phyloP scores from a whole-genome alignment of 2,888 invertebrate species.

The Pristionchus japonicus region DNA sequence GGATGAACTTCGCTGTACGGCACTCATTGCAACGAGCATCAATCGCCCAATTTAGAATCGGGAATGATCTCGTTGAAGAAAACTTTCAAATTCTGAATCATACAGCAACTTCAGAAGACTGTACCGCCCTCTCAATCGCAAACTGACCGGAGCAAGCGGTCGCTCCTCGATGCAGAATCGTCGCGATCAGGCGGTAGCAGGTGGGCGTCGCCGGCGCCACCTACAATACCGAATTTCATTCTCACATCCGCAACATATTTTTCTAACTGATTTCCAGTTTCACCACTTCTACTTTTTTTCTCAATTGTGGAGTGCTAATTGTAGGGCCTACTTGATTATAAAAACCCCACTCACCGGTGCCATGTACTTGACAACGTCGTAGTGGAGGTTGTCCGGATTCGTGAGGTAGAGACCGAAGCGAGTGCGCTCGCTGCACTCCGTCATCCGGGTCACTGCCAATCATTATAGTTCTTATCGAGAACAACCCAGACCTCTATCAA shows the following conservation, averaged over 20 bases:
- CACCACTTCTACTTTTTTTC: background rate
- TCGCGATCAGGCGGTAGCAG: background rate
- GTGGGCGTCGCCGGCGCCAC: background rate
- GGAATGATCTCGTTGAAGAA: too few species aligned
- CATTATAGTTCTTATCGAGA: too few species aligned
- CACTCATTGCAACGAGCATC: too few species aligned
- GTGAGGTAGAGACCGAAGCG: constrained; percentile 36
- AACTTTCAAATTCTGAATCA: too few species aligned
- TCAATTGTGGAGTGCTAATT: too few species aligned
- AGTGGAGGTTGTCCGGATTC: background rate
- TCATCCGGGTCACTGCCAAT: constrained; percentile 3
- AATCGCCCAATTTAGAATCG: too few species aligned
- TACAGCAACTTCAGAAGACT: too few species aligned
- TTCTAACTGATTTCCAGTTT: background rate
- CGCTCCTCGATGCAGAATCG: background rate
- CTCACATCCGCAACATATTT: background rate
- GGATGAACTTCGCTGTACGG: too few species aligned
- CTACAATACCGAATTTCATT: background rate
- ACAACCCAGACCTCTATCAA: too few species aligned
- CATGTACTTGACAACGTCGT: constrained; percentile 18
- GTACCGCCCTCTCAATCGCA: background rate
- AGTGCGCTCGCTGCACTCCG: background rate
- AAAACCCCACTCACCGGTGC: background rate
- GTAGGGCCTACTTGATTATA: too few species aligned
- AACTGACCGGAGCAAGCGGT: background rate